Conservation (phyloP, 2,888 invertebrate species). For the Standfussiana lucernea region DNA sequence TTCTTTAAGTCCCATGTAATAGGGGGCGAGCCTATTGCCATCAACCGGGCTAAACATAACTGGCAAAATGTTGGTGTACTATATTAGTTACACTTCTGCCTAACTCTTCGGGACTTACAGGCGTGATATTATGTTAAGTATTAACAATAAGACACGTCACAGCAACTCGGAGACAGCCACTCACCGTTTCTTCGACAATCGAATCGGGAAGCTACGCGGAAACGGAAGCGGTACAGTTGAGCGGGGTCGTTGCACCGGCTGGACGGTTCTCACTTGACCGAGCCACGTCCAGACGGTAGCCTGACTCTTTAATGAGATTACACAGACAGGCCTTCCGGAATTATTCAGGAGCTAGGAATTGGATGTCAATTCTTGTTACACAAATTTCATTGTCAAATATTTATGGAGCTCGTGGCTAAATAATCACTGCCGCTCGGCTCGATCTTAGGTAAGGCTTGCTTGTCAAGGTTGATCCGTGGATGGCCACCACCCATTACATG, state of each 20-base stretch:
- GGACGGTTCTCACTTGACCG: conserved; percentile 45
- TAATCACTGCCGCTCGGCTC: too few species aligned
- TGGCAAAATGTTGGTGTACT: too few species aligned
- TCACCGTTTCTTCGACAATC: conserved; percentile 24
- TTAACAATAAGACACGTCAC: not conserved
- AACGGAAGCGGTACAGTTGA: conserved; percentile 61
- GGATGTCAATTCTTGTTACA: not conserved
- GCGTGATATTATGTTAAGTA: too few species aligned
- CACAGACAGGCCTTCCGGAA: conserved; percentile 3
- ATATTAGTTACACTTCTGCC: too few species aligned
- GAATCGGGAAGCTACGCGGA: conserved; percentile 47
- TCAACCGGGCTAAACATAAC: too few species aligned
- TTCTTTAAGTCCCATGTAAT: too few species aligned
- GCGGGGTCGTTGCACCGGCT: conserved; percentile 41
- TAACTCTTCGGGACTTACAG: too few species aligned
- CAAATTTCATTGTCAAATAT: not conserved
- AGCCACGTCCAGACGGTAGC: conserved; percentile 46
- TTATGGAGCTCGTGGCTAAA: too few species aligned
- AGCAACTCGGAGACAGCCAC: not conserved
- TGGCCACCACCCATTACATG: too few species aligned
- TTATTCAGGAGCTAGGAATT: conserved; percentile 13
- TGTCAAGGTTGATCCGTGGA: too few species aligned
- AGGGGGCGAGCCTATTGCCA: too few species aligned
- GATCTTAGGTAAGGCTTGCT: too few species aligned
- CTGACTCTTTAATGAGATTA: conserved; percentile 59